A percentile compares a stretch with the other conserved stretches of the same genome.
Conservation (phyloP, 2,888 invertebrate species). For the Chironomus riparius region DNA sequence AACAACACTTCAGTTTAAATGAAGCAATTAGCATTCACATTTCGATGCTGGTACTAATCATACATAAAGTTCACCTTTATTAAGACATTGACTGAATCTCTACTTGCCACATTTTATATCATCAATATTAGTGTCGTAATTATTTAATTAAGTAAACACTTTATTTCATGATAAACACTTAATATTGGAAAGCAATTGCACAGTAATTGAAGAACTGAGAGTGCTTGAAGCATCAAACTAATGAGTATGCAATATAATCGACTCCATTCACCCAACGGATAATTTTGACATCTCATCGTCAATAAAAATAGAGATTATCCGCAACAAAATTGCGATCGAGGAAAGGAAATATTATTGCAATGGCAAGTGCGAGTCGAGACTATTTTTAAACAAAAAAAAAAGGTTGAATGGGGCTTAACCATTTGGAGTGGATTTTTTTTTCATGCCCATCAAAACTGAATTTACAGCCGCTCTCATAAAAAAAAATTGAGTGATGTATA, state of each 20-base stretch:
- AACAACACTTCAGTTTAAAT: background rate
- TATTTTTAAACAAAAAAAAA: too few relatives aligned
- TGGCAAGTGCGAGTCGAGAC: too few relatives aligned
- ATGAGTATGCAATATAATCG: background rate
- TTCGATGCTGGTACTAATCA: background rate
- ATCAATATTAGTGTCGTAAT: background rate
- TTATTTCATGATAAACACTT: background rate
- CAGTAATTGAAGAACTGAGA: background rate
- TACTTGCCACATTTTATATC: background rate
- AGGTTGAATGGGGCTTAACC: too few relatives aligned
- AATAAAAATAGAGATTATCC: conserved; percentile 12
- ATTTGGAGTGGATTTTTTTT: too few relatives aligned
- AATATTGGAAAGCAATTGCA: background rate
- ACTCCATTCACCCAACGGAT: background rate
- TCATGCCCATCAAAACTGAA: background rate
- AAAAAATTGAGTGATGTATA: background rate
- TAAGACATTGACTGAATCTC: background rate
- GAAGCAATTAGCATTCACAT: background rate
- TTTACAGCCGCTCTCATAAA: too few relatives aligned
- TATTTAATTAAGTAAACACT: conserved; percentile 13
- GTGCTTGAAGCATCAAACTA: background rate
- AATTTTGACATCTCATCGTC: background rate
- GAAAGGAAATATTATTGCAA: background rate
- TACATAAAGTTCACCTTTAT: background rate
- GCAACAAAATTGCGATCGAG: background rate